Conservation (phyloP, 1,140 invertebrate species). For the Thaumetopoea pityocampa region DNA sequence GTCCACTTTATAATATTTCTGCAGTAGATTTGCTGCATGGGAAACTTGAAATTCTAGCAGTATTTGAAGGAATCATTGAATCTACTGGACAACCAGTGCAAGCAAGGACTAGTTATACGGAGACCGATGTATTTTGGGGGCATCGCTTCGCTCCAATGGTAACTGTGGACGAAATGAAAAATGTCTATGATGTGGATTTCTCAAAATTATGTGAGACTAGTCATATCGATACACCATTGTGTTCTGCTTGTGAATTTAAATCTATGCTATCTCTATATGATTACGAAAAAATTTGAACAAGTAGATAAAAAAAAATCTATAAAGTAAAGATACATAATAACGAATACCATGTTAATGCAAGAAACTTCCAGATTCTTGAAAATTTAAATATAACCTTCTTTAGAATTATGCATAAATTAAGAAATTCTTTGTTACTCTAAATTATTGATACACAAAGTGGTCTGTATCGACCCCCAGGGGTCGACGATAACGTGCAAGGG, state of each 20-base stretch:
- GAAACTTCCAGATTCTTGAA: no score
- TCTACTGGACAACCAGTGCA: conserved; percentile 81
- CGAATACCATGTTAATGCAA: no score
- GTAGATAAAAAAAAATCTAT: no score
- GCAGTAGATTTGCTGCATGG: conserved; percentile 87
- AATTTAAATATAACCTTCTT: no score
- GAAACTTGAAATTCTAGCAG: conserved; percentile 85
- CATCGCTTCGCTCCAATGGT: conserved; percentile 83
- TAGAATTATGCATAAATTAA: no score
- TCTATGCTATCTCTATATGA: conserved; percentile 22
- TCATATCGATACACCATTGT: conserved; percentile 89
- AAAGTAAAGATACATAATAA: no score
- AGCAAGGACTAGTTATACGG: conserved; percentile 81
- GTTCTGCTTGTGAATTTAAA: conserved; percentile 83
- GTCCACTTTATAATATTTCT: conserved; percentile 88
- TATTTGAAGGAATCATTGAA: conserved; percentile 85
- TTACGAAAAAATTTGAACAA: no score
- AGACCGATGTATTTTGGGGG: conserved; percentile 84
- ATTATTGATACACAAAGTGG: no score
- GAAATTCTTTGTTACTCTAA: no score
- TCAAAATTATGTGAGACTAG: conserved; percentile 87
- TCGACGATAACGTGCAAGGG: no score
- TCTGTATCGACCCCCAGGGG: no score
- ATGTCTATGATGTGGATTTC: conserved; percentile 92
- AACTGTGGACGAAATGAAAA: conserved; percentile 84